These are phyloP conservation scores for Hippocampus barbouri DNA, from an alignment of 2,113 vertebrate species.

Conservation along the genomic window DNA sequence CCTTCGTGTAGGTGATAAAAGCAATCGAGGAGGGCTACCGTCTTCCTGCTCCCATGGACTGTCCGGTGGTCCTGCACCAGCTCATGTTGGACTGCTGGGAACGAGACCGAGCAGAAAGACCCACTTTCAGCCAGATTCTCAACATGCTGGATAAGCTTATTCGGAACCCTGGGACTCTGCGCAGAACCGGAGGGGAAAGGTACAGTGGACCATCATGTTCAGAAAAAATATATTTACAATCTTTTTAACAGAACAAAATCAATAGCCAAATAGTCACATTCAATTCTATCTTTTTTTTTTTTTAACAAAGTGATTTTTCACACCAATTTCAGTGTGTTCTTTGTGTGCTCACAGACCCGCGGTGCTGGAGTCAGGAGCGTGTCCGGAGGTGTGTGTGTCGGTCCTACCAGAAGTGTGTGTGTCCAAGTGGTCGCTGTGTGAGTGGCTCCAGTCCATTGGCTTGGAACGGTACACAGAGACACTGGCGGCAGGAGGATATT, in stretches of 20 bases:
- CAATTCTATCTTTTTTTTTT: too few species aligned
- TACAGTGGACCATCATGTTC: slow-evolving; percentile 33
- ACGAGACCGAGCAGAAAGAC: slow-evolving; percentile 89
- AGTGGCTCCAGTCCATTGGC: slow-evolving; percentile 94
- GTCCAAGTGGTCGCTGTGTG: slow-evolving; percentile 81
- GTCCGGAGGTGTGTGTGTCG: slow-evolving; percentile 85
- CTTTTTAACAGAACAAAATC: background rate
- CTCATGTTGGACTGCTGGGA: slow-evolving; percentile 98
- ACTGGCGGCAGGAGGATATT: slow-evolving; percentile 93
- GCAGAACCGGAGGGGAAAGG: slow-evolving; percentile 90
- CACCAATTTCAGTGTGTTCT: background rate
- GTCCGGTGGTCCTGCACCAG: slow-evolving; percentile 91
- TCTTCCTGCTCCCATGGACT: slow-evolving; percentile 95
- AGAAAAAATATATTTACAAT: too few species aligned
- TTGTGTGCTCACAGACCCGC: slow-evolving; percentile 73
- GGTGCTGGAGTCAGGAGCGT: slow-evolving; percentile 85
- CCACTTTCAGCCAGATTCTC: slow-evolving; percentile 95
- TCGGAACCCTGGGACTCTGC: slow-evolving; percentile 92
- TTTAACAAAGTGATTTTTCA: background rate
- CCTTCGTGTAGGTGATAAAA: slow-evolving; percentile 84
- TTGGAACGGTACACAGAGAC: slow-evolving; percentile 97
- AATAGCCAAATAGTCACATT: background rate
- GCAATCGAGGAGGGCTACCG: slow-evolving; percentile 96
- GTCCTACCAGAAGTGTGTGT: slow-evolving; percentile 84
- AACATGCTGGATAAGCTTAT: slow-evolving; percentile 99